phyloP scores from a whole-genome alignment of 2,888 invertebrate genomes.

The Drosophila peninsularis region DNA sequence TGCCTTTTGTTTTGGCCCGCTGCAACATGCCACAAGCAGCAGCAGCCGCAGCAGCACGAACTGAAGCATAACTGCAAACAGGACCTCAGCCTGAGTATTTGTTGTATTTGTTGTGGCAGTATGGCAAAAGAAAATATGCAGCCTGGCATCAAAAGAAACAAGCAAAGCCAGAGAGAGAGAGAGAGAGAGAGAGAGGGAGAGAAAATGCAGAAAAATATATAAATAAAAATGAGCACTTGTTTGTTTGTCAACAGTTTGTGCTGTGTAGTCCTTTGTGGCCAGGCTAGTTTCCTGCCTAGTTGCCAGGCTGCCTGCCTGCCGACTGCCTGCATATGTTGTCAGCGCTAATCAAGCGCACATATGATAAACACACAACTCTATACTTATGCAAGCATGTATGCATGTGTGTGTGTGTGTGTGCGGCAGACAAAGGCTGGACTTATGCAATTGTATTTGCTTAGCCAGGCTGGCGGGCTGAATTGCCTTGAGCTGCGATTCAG shows the following conservation, averaged over 20 bases:
- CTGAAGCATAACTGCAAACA: slow-evolving; percentile 27
- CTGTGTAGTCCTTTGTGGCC: slow-evolving; percentile 72
- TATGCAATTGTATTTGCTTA: slow-evolving; percentile 76
- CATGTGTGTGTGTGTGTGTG: neutral
- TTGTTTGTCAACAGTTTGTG: slow-evolving; percentile 72
- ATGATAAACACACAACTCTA: slow-evolving; percentile 74
- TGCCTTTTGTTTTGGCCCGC: slow-evolving; percentile 54
- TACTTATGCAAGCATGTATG: slow-evolving; percentile 9
- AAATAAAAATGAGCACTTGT: slow-evolving; percentile 73
- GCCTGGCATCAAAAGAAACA: slow-evolving; percentile 34
- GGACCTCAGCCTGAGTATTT: slow-evolving; percentile 39
- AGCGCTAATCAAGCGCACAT: slow-evolving; percentile 82
- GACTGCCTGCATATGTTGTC: slow-evolving; percentile 78
- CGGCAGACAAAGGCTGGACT: slow-evolving; percentile 55
- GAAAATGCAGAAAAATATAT: slow-evolving; percentile 10
- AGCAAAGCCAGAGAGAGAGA: slow-evolving; percentile 8
- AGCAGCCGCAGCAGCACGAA: slow-evolving; percentile 12
- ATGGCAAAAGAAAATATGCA: slow-evolving; percentile 62
- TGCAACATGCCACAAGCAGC: slow-evolving; percentile 60
- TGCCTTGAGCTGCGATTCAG: slow-evolving; percentile 26
- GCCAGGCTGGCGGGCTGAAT: slow-evolving; percentile 36
- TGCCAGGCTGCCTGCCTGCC: slow-evolving; percentile 18
- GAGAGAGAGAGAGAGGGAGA: no score
- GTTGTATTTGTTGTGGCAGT: slow-evolving; percentile 54
- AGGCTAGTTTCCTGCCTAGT: slow-evolving; percentile 51